Base-by-base conservation (phyloP, 1,140 invertebrate species). In the Meloidogyne hapla region DNA sequence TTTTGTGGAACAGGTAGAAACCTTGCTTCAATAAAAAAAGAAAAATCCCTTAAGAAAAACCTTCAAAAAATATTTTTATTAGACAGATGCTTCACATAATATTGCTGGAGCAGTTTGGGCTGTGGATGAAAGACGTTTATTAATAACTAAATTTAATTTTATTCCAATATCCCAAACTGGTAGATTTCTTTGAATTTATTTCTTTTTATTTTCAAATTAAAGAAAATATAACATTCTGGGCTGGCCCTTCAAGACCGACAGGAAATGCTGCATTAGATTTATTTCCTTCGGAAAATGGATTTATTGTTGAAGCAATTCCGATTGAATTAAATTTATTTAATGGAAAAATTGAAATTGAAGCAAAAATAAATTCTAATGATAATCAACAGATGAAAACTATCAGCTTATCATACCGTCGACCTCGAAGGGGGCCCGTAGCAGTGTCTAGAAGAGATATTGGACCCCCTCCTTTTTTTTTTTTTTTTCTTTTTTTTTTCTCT, bases 181-280 rank as follows among this genome's bases (percentile, higher is more conserved):
- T 42, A 69, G 42, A 28, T 64, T 70, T 80, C 1, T 21, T 48
- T 21, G 65, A 18, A 26, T 26, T 78, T 42, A n/a, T 26, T 71
- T n/a, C 75, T 48, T n/a, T 45, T 26, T 62, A 75, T 26, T 75
- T 15, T 48, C 69, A 75, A 75, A 45, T 42, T 81, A 70, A 70
- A 86, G 84, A 87, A 69, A 86, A 86, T 66, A 79, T 87, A 13
- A 86, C 84, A 4, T 86, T 86, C 73, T 86, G 84, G 84, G 72
- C 77, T 64, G 84, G 84, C 23, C 84, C 84, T 13, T 75, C 84
- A 23, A 75, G 67, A n/a, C 48, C 65, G 21, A 83, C 84, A 10
- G 77, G 77, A 21, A 56, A 56, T 56, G 78, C 82, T 45, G 61
- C 65, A 38, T 62, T 70, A 23, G 85, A 86, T 73, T 62, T 82